A percentile compares a stretch with the other conserved stretches of the same genome.
These are phyloP conservation scores for Dipus sagitta DNA, from an alignment of 2,797 vertebrate species.

Conservation along the genomic window DNA sequence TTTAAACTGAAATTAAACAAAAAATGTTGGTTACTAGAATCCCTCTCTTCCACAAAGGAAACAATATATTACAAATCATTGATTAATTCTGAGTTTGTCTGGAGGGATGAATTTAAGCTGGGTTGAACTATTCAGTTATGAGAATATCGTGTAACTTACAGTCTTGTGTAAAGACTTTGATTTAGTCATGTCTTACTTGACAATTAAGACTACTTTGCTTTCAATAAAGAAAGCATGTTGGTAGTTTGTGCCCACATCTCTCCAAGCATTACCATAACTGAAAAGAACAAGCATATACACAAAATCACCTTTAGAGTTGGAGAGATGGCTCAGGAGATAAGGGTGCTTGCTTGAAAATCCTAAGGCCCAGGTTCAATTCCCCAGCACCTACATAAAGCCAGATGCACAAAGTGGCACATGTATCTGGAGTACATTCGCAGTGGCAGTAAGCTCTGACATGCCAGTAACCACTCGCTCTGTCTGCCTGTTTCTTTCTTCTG, in stretches of 20 bases:
- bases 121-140: conserved; percentile 65
- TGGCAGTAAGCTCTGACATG: no score
- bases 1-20: conserved; percentile 66
- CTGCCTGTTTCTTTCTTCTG: no score
- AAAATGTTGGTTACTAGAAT: conserved; percentile 59
- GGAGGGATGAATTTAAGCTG: conserved; percentile 39
- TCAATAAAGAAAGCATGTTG: not conserved
- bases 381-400: no score
- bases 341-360: no score
- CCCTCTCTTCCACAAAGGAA: conserved; percentile 15
- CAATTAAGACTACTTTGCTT: conserved; percentile 57
- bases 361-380: no score
- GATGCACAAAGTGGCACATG: no score
- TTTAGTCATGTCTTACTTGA: conserved; percentile 15
- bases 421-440: no score
- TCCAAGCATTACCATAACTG: not conserved
- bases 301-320: not conserved
- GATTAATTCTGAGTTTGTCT: conserved; percentile 66
- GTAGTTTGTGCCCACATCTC: conserved; percentile 4
- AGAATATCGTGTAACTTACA: conserved; percentile 35
- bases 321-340: no score
- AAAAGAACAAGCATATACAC: not conserved
- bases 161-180: conserved; percentile 26
- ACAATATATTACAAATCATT: conserved; percentile 68
- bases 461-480: no score